phyloP scores from a whole-genome alignment of 2,888 invertebrate species.

The Melanchra persicariae region DNA sequence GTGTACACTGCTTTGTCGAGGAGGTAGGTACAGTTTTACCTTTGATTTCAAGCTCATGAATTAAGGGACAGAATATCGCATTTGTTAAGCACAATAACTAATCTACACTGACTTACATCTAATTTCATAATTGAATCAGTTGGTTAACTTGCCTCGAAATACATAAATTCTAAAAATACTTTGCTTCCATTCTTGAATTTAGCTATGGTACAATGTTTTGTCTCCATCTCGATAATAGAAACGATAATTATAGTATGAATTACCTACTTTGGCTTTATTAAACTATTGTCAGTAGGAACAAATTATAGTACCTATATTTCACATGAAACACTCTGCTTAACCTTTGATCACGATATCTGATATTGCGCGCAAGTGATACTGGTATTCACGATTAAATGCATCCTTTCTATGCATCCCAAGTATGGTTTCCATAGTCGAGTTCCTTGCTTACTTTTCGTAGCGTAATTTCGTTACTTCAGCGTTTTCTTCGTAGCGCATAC shows the following conservation, averaged over 20 bases:
- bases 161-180: not conserved
- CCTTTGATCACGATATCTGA: constrained; percentile 35
- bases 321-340: constrained; percentile 13
- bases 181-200: too few species aligned
- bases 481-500: not conserved
- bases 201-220: not conserved
- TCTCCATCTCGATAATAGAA: not conserved
- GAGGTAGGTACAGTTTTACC: not conserved
- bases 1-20: not conserved
- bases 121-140: too few species aligned
- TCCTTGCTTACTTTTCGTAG: not conserved
- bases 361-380: constrained; percentile 15
- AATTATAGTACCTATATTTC: constrained; percentile 23
- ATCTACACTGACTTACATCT: not conserved
- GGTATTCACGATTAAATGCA: not conserved
- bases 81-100: not conserved
- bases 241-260: not conserved
- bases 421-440: not conserved
- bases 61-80: not conserved
- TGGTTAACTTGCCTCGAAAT: too few species aligned
- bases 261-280: not conserved
- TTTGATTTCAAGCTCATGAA: not conserved
- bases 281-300: not conserved
- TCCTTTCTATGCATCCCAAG: too few species aligned
- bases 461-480: not conserved